phyloP scores from a whole-genome alignment of 1,140 invertebrate genomes.

The Drosophila nikananu region DNA sequence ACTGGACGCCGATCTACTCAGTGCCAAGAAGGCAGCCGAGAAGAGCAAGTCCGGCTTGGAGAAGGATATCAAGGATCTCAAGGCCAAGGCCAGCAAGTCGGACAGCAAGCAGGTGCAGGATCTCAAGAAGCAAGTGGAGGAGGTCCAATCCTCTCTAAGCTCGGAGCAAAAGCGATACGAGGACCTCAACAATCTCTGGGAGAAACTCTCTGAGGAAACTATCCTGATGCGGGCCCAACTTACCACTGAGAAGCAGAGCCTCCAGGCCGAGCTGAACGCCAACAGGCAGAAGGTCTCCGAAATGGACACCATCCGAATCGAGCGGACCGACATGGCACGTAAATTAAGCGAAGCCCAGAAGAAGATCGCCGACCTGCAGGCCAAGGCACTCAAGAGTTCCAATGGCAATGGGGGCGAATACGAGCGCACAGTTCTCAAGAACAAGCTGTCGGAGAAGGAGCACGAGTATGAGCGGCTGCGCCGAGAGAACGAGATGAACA shows the following conservation, averaged over 20 bases:
- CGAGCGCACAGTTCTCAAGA: constrained; percentile 89
- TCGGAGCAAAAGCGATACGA: constrained; percentile 91
- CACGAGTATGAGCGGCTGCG: constrained; percentile 91
- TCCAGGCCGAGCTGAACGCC: constrained; percentile 85
- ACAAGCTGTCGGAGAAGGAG: constrained; percentile 90
- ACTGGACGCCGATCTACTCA: constrained; percentile 86
- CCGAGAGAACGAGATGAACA: constrained; percentile 90
- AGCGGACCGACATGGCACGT: constrained; percentile 86
- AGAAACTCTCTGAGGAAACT: constrained; percentile 93
- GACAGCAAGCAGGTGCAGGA: constrained; percentile 88
- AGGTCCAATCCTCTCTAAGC: constrained; percentile 88
- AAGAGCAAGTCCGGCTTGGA: constrained; percentile 85
- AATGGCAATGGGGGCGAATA: constrained; percentile 87
- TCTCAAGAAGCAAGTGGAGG: constrained; percentile 87
- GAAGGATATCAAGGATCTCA: constrained; percentile 87
- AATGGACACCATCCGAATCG: constrained; percentile 72
- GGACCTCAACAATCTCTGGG: constrained; percentile 92
- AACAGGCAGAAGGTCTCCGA: constrained; percentile 69
- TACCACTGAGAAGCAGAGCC: constrained; percentile 91
- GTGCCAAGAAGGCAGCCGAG: constrained; percentile 85
- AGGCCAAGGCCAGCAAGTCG: constrained; percentile 85
- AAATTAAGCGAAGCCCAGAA: constrained; percentile 89
- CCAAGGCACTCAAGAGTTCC: constrained; percentile 61
- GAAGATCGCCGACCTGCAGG: constrained; percentile 85
- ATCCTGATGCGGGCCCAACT: constrained; percentile 91